These are phyloP conservation scores for Mycogona germanica DNA, from an alignment of 2,888 invertebrate species.

Conservation along the genomic window DNA sequence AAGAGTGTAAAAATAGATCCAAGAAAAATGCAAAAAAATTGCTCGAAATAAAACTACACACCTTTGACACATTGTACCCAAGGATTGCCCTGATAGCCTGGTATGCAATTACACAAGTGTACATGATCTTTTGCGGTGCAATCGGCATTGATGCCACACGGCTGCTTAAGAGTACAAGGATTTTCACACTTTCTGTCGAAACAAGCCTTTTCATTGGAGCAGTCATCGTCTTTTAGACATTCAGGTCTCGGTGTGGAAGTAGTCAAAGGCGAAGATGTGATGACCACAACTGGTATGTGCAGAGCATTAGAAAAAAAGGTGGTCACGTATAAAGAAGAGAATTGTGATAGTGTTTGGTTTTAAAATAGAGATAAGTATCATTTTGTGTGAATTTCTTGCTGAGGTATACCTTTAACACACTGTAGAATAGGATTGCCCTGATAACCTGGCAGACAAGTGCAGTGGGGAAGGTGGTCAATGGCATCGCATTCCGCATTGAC, in stretches of 20 bases:
- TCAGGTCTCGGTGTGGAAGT: conserved; percentile 1
- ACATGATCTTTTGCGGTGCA: conserved; percentile 72
- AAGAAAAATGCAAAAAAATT: not conserved
- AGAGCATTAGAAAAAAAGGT: no score
- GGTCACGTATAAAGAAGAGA: no score
- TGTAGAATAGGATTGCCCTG: conserved; percentile 74
- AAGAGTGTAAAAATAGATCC: not conserved
- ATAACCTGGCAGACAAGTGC: conserved; percentile 85
- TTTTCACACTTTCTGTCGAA: conserved; percentile 69
- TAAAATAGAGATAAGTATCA: not conserved
- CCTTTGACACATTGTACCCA: conserved; percentile 58
- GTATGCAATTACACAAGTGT: conserved; percentile 71
- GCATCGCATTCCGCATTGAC: conserved; percentile 19
- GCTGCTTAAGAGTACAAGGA: conserved; percentile 44
- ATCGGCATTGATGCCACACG: conserved; percentile 69
- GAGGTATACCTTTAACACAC: conserved; percentile 66
- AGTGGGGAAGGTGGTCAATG: conserved; percentile 64
- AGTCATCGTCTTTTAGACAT: conserved; percentile 64
- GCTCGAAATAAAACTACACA: conserved; percentile 24
- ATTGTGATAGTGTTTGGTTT: no score
- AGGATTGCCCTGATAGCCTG: conserved; percentile 76
- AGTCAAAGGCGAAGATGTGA: no score
- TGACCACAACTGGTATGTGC: no score
- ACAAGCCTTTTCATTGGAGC: conserved; percentile 67
- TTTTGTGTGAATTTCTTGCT: not conserved